A percentile compares a stretch with the other conserved stretches of the same genome.
phyloP scores from a whole-genome alignment of 2,888 invertebrate species.

The Erpobdella octoculata region DNA sequence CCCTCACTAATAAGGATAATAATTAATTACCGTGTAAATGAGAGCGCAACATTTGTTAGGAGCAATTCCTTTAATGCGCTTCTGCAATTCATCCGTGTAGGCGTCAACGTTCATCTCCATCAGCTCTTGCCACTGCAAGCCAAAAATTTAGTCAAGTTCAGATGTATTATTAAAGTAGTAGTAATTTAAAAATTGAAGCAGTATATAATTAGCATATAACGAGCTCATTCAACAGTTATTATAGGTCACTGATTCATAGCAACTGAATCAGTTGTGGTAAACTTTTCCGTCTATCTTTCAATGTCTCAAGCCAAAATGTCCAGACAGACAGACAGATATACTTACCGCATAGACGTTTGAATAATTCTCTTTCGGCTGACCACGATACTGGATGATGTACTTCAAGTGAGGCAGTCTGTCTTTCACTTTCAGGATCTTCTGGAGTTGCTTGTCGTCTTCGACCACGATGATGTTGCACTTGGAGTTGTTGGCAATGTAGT shows the following conservation, averaged over 20 bases:
- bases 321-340: background rate
- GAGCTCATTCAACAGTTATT: too few species aligned
- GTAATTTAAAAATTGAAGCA: too few species aligned
- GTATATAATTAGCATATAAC: too few species aligned
- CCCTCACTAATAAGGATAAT: too few species aligned
- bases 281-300: too few species aligned
- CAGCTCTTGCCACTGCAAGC: constrained; percentile 13
- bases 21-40: constrained; percentile 45
- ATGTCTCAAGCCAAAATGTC: too few species aligned
- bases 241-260: too few species aligned
- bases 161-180: background rate
- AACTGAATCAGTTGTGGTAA: too few species aligned
- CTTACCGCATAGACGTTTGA: constrained; percentile 43
- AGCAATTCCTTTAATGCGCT: constrained; percentile 39
- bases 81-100: constrained; percentile 37
- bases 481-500: constrained; percentile 67
- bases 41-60: constrained; percentile 49
- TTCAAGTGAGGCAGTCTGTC: constrained; percentile 57
- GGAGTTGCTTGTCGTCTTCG: constrained; percentile 75
- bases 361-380: constrained; percentile 52
- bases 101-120: background rate
- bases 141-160: background rate
- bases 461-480: constrained; percentile 78
- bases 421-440: constrained; percentile 63
- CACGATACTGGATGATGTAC: constrained; percentile 63